Conservation (phyloP, 2,797 vertebrate species). For the Calcarius lapponicus region DNA sequence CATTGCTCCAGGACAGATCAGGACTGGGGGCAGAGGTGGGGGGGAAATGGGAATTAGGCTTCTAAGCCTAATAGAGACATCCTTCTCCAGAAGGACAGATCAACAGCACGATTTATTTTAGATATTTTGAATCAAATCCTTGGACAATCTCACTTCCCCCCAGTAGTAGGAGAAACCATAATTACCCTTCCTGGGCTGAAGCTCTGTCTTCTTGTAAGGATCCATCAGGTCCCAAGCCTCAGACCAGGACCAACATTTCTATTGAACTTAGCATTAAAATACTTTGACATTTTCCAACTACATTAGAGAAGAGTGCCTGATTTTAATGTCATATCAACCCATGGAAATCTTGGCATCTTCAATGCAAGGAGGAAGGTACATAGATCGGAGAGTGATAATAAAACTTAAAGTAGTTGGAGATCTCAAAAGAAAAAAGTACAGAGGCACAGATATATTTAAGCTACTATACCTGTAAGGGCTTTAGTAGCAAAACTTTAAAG, state of each 20-base stretch:
- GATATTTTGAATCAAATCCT: neutral
- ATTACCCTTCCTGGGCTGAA: neutral
- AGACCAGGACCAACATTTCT: neutral
- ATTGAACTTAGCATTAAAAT: neutral
- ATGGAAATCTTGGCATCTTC: neutral
- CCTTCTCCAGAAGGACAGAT: neutral
- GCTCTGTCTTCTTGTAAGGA: neutral
- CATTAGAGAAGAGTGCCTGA: neutral
- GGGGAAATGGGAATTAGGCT: neutral
- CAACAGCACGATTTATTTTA: neutral
- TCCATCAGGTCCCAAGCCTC: neutral
- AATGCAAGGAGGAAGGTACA: neutral
- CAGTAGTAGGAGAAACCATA: neutral
- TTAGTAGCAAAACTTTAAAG: conserved; percentile 18
- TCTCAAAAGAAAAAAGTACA: neutral
- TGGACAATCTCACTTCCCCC: neutral
- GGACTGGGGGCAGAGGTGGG: neutral
- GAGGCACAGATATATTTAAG: neutral
- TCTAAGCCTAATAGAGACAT: neutral
- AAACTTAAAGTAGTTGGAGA: neutral
- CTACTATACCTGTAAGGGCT: neutral
- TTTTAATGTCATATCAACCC: neutral
- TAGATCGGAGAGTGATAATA: neutral
- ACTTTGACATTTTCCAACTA: neutral
- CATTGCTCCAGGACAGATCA: neutral